Evolutionary conservation across 2,888 invertebrate species (phyloP).

Genomic region (Ditylenchus weischeri): DNA sequence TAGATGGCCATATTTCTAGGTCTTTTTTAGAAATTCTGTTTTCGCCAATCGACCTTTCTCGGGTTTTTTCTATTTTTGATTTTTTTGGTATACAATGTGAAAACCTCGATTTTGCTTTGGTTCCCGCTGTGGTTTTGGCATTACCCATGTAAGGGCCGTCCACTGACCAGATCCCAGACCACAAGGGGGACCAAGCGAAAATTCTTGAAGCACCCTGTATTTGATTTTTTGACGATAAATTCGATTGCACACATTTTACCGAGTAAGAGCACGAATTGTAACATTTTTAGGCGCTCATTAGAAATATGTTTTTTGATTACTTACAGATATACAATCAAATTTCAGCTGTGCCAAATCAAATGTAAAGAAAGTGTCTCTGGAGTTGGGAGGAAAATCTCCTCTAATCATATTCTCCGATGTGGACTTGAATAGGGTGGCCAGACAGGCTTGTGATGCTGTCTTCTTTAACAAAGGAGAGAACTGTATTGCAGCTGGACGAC

Average conservation of each 20-base stretch:
- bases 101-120: too few relatives aligned
- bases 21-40: too few relatives aligned
- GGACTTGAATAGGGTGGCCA: slow-evolving; percentile 85
- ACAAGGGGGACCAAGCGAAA: too few relatives aligned
- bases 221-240: not conserved
- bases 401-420: slow-evolving; percentile 88
- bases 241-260: not conserved
- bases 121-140: too few relatives aligned
- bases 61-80: too few relatives aligned
- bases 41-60: too few relatives aligned
- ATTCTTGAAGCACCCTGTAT: too few relatives aligned
- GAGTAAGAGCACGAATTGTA: not conserved
- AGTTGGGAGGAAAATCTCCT: slow-evolving; percentile 92
- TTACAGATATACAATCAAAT: not conserved
- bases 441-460: slow-evolving; percentile 67
- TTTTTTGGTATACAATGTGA: too few relatives aligned
- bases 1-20: too few relatives aligned
- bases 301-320: not conserved
- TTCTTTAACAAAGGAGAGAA: slow-evolving; percentile 99
- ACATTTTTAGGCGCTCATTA: too few relatives aligned
- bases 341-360: slow-evolving; percentile 77
- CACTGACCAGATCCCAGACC: too few relatives aligned
- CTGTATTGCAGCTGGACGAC: slow-evolving; percentile 74
- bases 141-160: too few relatives aligned
- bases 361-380: slow-evolving; percentile 88